These are phyloP conservation scores for Drosophila kanapiae DNA, from an alignment of 1,140 invertebrate genomes.

Conservation along the genomic window DNA sequence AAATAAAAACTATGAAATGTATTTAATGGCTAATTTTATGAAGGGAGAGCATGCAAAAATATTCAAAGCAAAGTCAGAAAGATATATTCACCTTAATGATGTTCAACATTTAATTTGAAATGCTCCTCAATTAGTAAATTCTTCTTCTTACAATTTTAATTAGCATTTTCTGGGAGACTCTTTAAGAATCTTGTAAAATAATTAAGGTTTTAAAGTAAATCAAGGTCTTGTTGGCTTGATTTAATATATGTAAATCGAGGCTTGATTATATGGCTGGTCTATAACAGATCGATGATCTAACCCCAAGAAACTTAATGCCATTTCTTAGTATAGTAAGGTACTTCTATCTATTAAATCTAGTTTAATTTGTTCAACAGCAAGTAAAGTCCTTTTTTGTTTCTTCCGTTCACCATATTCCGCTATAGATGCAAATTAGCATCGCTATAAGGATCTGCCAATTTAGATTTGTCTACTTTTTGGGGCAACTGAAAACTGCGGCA, in stretches of 20 bases:
- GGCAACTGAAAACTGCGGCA: constrained; percentile 7
- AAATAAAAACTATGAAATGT: constrained; percentile 43
- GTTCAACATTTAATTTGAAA: constrained; percentile 11
- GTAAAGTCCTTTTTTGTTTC: neutral
- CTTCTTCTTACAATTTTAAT: neutral
- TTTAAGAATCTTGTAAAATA: neutral
- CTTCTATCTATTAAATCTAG: too few relatives aligned
- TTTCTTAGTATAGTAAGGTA: neutral
- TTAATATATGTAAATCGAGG: neutral
- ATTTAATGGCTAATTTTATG: constrained; percentile 22
- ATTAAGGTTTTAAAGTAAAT: neutral
- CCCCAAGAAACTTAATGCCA: too few relatives aligned
- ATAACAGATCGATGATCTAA: too few relatives aligned
- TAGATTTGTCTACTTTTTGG: constrained; percentile 38
- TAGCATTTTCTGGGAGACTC: neutral
- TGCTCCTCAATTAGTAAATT: constrained; percentile 2
- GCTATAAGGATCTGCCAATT: constrained; percentile 13
- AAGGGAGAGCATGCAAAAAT: neutral
- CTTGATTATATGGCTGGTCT: too few relatives aligned
- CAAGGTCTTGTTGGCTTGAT: neutral
- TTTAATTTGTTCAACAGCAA: neutral
- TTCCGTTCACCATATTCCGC: neutral
- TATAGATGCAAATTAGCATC: constrained; percentile 12
- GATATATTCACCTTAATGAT: neutral
- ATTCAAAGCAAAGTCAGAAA: neutral